Conservation (phyloP, 2,797 vertebrate genomes). For the Anguilla anguilla region DNA sequence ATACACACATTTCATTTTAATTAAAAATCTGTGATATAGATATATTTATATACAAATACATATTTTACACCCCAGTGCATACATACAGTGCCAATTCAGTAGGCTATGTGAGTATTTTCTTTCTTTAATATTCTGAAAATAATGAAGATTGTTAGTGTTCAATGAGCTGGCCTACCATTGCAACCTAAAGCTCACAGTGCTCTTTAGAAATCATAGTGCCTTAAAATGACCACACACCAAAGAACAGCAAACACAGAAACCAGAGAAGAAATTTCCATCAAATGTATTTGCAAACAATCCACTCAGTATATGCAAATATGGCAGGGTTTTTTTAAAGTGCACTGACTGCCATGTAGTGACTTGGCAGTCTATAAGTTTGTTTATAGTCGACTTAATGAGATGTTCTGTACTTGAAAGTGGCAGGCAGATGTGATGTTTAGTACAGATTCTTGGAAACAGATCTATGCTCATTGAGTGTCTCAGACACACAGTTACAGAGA, state of each 20-base stretch:
- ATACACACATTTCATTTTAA: background rate
- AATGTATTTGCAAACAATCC: background rate
- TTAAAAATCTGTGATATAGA: constrained; percentile 9
- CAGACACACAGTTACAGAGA: background rate
- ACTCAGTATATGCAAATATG: background rate
- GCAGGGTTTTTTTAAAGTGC: background rate
- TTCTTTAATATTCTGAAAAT: background rate
- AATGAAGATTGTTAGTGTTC: background rate
- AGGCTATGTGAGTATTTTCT: background rate
- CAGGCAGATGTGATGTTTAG: background rate
- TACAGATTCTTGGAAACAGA: background rate
- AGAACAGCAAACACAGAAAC: constrained; percentile 1
- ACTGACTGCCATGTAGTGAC: background rate
- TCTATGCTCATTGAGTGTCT: background rate
- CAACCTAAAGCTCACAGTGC: background rate
- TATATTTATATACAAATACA: background rate
- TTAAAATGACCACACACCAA: background rate
- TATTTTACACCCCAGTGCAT: background rate
- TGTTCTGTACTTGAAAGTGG: background rate
- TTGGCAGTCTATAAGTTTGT: background rate
- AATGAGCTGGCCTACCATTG: background rate
- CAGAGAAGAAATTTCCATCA: background rate
- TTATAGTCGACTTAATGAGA: background rate
- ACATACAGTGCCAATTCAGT: background rate
- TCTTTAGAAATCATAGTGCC: background rate